Base-by-base conservation (phyloP, 2,797 vertebrate genomes). In the Gymnocypris eckloni region DNA sequence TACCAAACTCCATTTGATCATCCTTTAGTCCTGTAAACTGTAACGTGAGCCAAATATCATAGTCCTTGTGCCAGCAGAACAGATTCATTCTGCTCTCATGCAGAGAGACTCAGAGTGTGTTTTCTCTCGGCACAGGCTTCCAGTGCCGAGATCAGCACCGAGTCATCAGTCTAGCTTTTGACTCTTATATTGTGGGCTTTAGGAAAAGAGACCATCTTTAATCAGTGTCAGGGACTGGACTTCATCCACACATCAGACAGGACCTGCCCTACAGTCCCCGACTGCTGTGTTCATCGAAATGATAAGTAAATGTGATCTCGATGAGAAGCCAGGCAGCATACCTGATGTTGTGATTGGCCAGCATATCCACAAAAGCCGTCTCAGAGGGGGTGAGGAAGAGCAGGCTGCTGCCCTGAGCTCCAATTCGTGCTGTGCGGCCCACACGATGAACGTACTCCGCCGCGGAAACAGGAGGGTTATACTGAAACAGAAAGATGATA, bases 271-370 rank as follows among this genome's bases (percentile, higher is more conserved):
- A 50, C 11, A 66, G 66, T 64, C 39, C 70, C 20, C 20, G 15
- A 54, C 72, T 81, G 69, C 50, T 75, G 71, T 25, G 59, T 28
- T 54, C 67, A 75, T 72, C 6, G 22, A 83, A 50, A 50, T 43
- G 41, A 33, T 20, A 12, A 41, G 78, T 41, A 22, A 69, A 50
- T 5, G 20, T 37, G 18, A 84, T 33, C 39, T 52, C 61, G 61
- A 59, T 52, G 61, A 82, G 66, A 18, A 33, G 37, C 22, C 69
- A 7, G 15, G 66, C 41, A 71, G 94, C 96, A 95, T 89, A 99
- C 98, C 97, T 98, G 96, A 99, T 98, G 93, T 96, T 96, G 95
- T 97, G 96, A 94, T 95, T 96, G 94, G 96, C 96, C 95, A 99
- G 93, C 86, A 95, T 95, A 72, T 92, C 93, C 93, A 98, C 91